Percentiles rank a stretch among this genome's conserved stretches.
Evolutionary conservation across 1,140 invertebrate species (phyloP).

Genomic region (Drosophila obscura): DNA sequence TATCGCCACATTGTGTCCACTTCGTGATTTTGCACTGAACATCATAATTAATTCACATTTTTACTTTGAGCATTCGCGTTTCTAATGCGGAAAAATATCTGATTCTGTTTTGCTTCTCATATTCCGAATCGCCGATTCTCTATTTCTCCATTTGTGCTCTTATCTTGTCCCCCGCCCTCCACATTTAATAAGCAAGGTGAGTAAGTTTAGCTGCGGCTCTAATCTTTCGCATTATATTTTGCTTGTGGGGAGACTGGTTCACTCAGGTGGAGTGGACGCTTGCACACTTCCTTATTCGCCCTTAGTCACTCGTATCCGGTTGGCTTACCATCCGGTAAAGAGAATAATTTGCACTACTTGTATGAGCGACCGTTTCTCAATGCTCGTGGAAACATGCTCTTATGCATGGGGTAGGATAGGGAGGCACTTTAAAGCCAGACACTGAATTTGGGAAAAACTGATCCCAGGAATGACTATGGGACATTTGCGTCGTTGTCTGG

Average conservation of each 20-base stretch:
- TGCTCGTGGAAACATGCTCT: no score
- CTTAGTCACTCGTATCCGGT: no score
- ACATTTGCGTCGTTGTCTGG: neutral
- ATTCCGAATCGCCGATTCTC: conserved; percentile 12
- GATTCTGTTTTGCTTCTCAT: conserved; percentile 5
- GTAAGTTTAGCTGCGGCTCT: conserved; percentile 7
- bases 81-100: conserved; percentile 41
- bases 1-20: conserved; percentile 9
- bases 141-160: neutral
- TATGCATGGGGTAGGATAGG: no score
- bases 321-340: no score
- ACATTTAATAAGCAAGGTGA: conserved; percentile 48
- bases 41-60: conserved; percentile 50
- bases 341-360: no score
- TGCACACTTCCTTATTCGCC: conserved; percentile 24
- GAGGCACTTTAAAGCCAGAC: no score
- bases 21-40: conserved; percentile 33
- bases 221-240: neutral
- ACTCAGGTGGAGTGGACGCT: no score
- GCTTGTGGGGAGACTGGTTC: conserved; percentile 17
- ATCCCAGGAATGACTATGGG: neutral
- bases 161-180: neutral
- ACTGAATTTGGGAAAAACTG: no score
- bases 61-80: conserved; percentile 9
- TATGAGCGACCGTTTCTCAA: no score